Evolutionary conservation across 2,797 vertebrate genomes (phyloP), one percentile per base, ranked within the genome.

Genomic region (Pyrocephalus nanus): DNA sequence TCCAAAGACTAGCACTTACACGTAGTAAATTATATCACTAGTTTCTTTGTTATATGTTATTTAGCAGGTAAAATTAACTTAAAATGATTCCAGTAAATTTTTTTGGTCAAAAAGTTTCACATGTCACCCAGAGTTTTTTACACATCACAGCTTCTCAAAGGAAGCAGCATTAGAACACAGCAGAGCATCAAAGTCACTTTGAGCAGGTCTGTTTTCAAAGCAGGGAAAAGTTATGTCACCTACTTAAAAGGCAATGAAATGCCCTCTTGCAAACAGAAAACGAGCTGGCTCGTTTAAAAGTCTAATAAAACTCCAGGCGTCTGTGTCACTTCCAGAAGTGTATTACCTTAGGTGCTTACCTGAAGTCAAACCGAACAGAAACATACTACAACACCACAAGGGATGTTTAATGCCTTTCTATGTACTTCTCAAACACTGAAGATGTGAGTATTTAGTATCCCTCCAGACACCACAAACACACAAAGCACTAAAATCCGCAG

Each of bases 331-430:
- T 58, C 13, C 40, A 58, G 38, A 29, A 8, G 6, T 4, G 21
- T 5, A 40, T n/a, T n/a, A n/a, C n/a, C n/a, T n/a, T n/a, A n/a
- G n/a, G n/a, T 0, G 8, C 9, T 53, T 29, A 12, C 1, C 32
- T 26, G 1, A 80, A 82, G 15, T 47, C 43, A n/a, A 86, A 43
- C 27, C 25, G 51, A 82, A 70, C 0, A 67, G 22, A 60, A 81
- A 53, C 16, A 64, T 2, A 40, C 1, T 12, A 15, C 36, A 80
- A 16, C 6, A 7, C 1, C 20, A 40, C 48, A 76, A 58, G 9
- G 12, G 12, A 21, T 11, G 32, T 47, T 45, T 51, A 42, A 65
- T 3, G 47, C 11, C 43, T 3, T 38, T 27, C 29, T 15, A 2
- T 3, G 4, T 2, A n/a, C 12, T 17, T 60, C 14, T 32, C 22